phyloP scores from a whole-genome alignment of 2,888 invertebrate genomes.

The Coecobrya sp. region DNA sequence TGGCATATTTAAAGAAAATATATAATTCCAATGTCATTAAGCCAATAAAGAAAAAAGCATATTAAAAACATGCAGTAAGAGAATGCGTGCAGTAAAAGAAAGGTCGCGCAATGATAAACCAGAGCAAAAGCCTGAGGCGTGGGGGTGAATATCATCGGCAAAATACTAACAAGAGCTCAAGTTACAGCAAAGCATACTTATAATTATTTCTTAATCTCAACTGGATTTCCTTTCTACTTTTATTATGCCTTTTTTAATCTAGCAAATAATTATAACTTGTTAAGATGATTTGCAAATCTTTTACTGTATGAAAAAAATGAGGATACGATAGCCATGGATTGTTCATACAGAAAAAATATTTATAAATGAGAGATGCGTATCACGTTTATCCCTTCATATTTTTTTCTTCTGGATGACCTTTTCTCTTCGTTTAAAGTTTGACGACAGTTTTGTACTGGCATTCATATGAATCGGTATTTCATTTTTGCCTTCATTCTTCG shows the following conservation, averaged over 20 bases:
- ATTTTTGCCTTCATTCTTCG: too few species aligned
- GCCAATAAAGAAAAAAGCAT: too few species aligned
- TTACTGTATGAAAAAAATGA: not conserved
- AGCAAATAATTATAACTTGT: not conserved
- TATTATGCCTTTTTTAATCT: not conserved
- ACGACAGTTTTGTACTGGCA: not conserved
- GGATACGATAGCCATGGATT: not conserved
- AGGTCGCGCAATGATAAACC: too few species aligned
- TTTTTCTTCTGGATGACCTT: not conserved
- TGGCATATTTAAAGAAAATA: not conserved
- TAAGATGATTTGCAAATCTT: not conserved
- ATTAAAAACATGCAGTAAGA: too few species aligned
- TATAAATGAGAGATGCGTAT: not conserved
- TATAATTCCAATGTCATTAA: not conserved
- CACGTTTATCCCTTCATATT: not conserved
- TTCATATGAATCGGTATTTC: too few species aligned
- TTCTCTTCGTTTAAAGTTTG: not conserved
- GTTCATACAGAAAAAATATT: not conserved
- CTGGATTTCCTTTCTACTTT: not conserved
- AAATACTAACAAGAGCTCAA: too few species aligned
- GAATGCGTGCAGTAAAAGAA: too few species aligned
- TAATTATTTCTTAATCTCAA: not conserved
- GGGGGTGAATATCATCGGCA: too few species aligned
- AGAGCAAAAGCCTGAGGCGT: too few species aligned
- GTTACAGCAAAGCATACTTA: too few species aligned